These are phyloP conservation scores for Heliothis virescens DNA, from an alignment of 1,140 invertebrate species.

Conservation along the genomic window DNA sequence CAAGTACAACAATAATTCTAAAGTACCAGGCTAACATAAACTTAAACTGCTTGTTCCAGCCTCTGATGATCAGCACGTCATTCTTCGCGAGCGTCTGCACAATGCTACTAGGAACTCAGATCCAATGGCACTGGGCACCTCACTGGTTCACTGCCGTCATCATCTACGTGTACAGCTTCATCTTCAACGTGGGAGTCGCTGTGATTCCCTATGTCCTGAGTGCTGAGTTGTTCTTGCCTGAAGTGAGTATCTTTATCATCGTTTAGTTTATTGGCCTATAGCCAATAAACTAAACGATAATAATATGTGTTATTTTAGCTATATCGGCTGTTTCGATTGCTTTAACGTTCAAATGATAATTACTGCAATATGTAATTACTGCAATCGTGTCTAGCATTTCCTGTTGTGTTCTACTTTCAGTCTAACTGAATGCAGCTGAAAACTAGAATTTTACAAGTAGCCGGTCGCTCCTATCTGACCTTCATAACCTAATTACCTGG, in stretches of 20 bases:
- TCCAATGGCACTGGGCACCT: slow-evolving; percentile 68
- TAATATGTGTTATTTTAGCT: no score
- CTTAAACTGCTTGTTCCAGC: slow-evolving; percentile 56
- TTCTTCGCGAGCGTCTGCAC: slow-evolving; percentile 63
- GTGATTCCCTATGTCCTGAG: slow-evolving; percentile 72
- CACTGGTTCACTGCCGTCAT: slow-evolving; percentile 70
- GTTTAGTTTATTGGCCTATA: no score
- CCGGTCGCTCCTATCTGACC: no score
- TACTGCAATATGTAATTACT: no score
- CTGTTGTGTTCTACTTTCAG: no score
- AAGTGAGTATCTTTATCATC: slow-evolving; percentile 56
- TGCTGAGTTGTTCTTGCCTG: slow-evolving; percentile 77
- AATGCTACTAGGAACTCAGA: slow-evolving; percentile 66
- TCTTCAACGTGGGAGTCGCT: slow-evolving; percentile 72
- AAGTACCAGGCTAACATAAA: slow-evolving; percentile 12
- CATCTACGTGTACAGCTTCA: slow-evolving; percentile 72
- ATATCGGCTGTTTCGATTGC: no score
- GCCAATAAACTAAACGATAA: no score
- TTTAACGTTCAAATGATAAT: no score
- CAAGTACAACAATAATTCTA: not conserved
- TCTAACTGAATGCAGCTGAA: no score
- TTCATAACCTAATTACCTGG: no score
- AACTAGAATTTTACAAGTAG: no score
- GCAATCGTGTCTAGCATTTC: no score
- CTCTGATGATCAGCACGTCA: slow-evolving; percentile 66